Percentiles rank a stretch among this genome's conserved stretches.
Conservation (phyloP, 2,797 vertebrate species). For the Propithecus deckenii region DNA sequence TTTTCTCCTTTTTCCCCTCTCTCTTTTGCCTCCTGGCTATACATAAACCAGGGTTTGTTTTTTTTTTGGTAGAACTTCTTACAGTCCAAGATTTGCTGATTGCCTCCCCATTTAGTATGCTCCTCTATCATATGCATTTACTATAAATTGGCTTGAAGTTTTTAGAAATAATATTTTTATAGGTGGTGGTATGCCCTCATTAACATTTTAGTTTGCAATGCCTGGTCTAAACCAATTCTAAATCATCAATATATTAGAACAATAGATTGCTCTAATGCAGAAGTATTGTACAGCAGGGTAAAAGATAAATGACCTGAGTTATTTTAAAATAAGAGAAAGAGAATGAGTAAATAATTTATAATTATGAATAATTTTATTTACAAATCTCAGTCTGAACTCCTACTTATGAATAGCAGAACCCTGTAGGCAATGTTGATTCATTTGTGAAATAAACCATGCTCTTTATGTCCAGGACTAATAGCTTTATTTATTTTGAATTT, state of each 20-base stretch:
- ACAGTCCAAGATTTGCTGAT: background rate
- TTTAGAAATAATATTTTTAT: constrained; percentile 14
- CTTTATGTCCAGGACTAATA: background rate
- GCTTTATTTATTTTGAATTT: constrained; percentile 47
- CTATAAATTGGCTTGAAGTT: background rate
- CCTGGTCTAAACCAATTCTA: background rate
- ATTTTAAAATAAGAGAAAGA: background rate
- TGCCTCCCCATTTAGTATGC: background rate
- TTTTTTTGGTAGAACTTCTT: background rate
- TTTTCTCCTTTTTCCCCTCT: background rate
- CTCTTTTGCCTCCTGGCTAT: background rate
- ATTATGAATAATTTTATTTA: constrained; percentile 23
- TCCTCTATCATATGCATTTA: background rate
- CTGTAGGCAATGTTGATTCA: background rate
- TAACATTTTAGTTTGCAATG: background rate
- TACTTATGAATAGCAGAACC: constrained; percentile 3
- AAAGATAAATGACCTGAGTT: background rate
- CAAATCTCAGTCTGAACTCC: background rate
- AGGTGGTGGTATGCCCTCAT: background rate
- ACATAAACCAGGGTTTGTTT: background rate
- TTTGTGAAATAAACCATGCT: constrained; percentile 37
- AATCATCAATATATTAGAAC: background rate
- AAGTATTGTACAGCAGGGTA: background rate
- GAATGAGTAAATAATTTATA: constrained; percentile 7
- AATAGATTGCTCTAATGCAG: background rate